A percentile compares a stretch with the other conserved stretches of the same genome.
Evolutionary conservation across 2,888 invertebrate genomes (phyloP).

Genomic region (Cabera pusaria): DNA sequence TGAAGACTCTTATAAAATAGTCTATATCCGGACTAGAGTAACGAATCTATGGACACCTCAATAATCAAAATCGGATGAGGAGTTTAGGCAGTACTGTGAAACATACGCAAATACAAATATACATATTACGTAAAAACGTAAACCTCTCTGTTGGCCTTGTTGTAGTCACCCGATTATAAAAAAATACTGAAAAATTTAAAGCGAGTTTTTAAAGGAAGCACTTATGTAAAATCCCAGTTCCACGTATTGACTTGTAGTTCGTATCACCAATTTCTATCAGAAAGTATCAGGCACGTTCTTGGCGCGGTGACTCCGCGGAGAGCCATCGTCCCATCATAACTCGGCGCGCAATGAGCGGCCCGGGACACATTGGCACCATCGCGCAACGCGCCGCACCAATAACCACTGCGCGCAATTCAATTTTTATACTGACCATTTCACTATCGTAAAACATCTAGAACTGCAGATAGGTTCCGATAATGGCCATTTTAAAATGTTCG

Average conservation of each 20-base stretch:
- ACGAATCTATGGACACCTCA: too few relatives aligned
- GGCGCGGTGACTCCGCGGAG: conserved; percentile 16
- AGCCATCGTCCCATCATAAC: conserved; percentile 53
- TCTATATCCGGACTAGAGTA: too few relatives aligned
- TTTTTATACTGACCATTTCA: conserved; percentile 75
- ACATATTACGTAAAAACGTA: too few relatives aligned
- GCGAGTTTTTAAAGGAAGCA: too few relatives aligned
- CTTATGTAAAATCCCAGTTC: too few relatives aligned
- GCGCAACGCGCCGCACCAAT: conserved; percentile 64
- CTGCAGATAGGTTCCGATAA: conserved; percentile 32
- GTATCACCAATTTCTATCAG: conserved; percentile 44
- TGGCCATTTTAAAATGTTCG: conserved; percentile 29
- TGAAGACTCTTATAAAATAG: too few relatives aligned
- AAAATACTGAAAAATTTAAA: too few relatives aligned
- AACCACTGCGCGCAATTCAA: conserved; percentile 63
- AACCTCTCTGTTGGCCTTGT: too few relatives aligned
- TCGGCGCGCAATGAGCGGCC: conserved; percentile 63
- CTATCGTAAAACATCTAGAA: conserved; percentile 39
- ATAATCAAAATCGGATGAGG: too few relatives aligned
- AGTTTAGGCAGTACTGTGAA: too few relatives aligned
- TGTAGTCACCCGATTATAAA: too few relatives aligned
- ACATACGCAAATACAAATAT: too few relatives aligned
- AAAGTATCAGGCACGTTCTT: conserved; percentile 18
- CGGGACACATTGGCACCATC: conserved; percentile 79
- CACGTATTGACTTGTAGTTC: conserved; percentile 24